Conservation (phyloP, 2,113 vertebrate species). For the Syngnathoides biaculeatus region DNA sequence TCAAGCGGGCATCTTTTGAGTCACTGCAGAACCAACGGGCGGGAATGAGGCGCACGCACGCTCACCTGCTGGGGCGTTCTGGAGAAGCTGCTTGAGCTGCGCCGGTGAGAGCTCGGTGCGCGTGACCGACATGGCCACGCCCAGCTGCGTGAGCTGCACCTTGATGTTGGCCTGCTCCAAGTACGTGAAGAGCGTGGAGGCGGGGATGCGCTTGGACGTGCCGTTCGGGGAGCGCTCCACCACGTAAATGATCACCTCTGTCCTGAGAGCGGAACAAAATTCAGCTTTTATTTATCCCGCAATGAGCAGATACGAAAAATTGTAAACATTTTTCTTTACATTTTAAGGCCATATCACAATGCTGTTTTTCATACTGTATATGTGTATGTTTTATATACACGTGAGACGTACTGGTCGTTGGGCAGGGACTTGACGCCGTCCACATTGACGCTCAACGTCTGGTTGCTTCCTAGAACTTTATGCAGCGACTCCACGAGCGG, state of each 20-base stretch:
- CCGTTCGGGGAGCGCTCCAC: conserved; percentile 93
- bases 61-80: conserved; percentile 89
- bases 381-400: neutral
- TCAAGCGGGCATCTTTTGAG: neutral
- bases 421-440: conserved; percentile 90
- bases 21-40: neutral
- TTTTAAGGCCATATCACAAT: too few species aligned
- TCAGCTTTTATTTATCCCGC: neutral
- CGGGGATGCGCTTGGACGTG: conserved; percentile 87
- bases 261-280: conserved; percentile 68
- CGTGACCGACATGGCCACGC: conserved; percentile 81
- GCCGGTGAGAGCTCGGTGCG: conserved; percentile 87
- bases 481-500: conserved; percentile 94
- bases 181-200: conserved; percentile 78
- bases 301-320: too few species aligned
- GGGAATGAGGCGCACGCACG: neutral
- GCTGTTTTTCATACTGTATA: too few species aligned
- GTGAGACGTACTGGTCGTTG: conserved; percentile 86
- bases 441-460: conserved; percentile 87
- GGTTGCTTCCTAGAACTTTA: conserved; percentile 87
- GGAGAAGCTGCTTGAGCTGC: conserved; percentile 91
- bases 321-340: too few species aligned
- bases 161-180: conserved; percentile 89
- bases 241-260: conserved; percentile 90
- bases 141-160: conserved; percentile 83